Evolutionary conservation across 2,888 invertebrate species (phyloP).

Genomic region (Agrypnus murinus): DNA sequence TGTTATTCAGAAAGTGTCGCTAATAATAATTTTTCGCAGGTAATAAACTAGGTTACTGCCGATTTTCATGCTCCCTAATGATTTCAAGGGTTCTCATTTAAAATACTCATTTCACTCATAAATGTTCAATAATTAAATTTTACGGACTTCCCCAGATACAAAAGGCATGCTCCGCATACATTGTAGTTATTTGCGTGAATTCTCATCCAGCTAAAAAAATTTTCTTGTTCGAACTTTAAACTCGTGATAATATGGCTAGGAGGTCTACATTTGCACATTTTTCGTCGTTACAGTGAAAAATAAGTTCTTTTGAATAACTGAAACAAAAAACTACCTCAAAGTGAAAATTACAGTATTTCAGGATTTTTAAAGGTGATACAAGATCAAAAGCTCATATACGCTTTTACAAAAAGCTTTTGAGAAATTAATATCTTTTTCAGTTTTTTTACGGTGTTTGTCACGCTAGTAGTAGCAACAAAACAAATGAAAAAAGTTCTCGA

Average conservation of each 20-base stretch:
- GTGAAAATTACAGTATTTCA: slow-evolving; percentile 10
- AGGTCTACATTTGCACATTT: background rate
- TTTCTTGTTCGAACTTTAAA: background rate
- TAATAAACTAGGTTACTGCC: slow-evolving; percentile 8
- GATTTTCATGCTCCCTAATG: slow-evolving; percentile 14
- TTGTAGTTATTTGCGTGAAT: background rate
- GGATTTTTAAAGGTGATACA: slow-evolving; percentile 27
- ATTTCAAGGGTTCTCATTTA: slow-evolving; percentile 15
- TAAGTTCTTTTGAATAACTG: slow-evolving; percentile 26
- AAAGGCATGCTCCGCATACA: slow-evolving; percentile 1
- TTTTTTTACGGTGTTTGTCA: background rate
- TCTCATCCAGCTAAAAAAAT: background rate
- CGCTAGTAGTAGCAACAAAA: background rate
- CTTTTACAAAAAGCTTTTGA: slow-evolving; percentile 33
- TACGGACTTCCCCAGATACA: slow-evolving; percentile 2
- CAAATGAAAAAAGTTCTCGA: background rate
- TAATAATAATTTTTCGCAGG: background rate
- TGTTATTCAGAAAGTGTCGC: background rate
- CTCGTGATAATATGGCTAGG: background rate
- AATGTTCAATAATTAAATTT: slow-evolving; percentile 16
- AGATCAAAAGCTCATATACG: slow-evolving; percentile 40
- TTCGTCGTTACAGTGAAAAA: slow-evolving; percentile 7
- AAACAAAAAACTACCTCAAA: slow-evolving; percentile 31
- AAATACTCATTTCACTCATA: slow-evolving; percentile 7
- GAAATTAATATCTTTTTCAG: slow-evolving; percentile 31